Percentiles rank a stretch among this genome's conserved stretches.
Conservation (phyloP, 2,888 invertebrate genomes). For the Habroteleia sp. region DNA sequence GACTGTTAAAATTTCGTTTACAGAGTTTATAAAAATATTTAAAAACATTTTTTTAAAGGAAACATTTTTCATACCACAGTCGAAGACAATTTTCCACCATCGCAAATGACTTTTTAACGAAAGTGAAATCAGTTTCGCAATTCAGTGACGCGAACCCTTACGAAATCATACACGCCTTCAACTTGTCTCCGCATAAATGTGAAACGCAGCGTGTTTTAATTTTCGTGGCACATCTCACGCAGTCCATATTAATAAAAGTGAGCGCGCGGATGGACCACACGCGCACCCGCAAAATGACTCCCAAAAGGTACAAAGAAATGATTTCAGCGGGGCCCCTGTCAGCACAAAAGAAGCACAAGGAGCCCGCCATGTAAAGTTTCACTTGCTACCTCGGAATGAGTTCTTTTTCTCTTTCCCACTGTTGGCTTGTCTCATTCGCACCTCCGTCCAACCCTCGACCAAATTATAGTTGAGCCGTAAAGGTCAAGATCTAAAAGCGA, state of each 20-base stretch:
- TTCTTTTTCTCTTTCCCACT: conserved; percentile 26
- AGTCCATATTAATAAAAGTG: conserved; percentile 62
- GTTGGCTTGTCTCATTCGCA: conserved; percentile 58
- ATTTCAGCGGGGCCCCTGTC: conserved; percentile 53
- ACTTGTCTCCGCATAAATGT: conserved; percentile 52
- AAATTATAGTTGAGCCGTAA: conserved; percentile 59
- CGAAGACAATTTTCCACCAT: conserved; percentile 2
- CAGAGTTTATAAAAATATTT: too few species aligned
- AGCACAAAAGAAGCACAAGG: conserved; percentile 62
- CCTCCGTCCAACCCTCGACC: conserved; percentile 34
- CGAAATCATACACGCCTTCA: conserved; percentile 55
- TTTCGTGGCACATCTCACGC: conserved; percentile 64
- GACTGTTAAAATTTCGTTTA: too few species aligned
- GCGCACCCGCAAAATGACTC: conserved; percentile 61
- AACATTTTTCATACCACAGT: too few species aligned
- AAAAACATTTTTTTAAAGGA: too few species aligned
- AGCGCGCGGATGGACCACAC: conserved; percentile 62
- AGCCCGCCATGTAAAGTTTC: conserved; percentile 53
- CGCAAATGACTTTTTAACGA: conserved; percentile 5
- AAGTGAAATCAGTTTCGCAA: conserved; percentile 55
- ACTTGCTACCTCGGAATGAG: conserved; percentile 53
- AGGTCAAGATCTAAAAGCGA: conserved; percentile 58
- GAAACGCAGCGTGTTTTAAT: conserved; percentile 62
- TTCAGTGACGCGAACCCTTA: conserved; percentile 38
- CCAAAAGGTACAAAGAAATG: conserved; percentile 61